Evolutionary conservation across 2,113 vertebrate species (phyloP).

Genomic region (Silurus meridionalis): DNA sequence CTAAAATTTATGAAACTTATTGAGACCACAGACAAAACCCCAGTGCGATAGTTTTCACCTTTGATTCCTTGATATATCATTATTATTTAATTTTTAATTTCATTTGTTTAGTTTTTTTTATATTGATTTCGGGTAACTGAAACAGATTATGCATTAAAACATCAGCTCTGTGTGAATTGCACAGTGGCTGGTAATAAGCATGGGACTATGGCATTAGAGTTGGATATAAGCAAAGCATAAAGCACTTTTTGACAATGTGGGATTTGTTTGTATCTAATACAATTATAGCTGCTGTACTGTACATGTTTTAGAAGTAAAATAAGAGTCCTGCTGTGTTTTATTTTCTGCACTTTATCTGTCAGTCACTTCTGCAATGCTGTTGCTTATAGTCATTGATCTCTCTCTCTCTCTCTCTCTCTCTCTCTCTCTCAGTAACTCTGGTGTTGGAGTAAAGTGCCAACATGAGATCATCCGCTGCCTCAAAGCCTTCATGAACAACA

Average conservation of each 20-base stretch:
- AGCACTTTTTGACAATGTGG: neutral
- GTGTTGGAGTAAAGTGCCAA: constrained; percentile 74
- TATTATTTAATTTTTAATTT: too few relatives aligned
- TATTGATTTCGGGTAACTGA: neutral
- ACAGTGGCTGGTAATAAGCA: neutral
- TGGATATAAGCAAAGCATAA: neutral
- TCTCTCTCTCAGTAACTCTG: constrained; percentile 40
- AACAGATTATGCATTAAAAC: neutral
- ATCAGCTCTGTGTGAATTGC: neutral
- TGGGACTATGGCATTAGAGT: neutral
- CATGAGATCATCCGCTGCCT: constrained; percentile 88
- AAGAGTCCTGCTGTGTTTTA: neutral
- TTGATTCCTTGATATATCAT: neutral
- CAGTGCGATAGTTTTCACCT: neutral
- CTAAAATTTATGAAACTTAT: neutral
- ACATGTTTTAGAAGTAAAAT: neutral
- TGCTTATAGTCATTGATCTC: neutral
- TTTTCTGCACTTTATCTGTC: neutral
- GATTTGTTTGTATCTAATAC: neutral
- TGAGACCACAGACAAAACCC: neutral
- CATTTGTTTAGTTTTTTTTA: too few relatives aligned
- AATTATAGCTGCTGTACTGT: neutral
- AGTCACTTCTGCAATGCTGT: neutral
- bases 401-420: neutral
- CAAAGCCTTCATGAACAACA: constrained; percentile 93